phyloP scores from a whole-genome alignment of 2,113 vertebrate species.

The Ictalurus punctatus region DNA sequence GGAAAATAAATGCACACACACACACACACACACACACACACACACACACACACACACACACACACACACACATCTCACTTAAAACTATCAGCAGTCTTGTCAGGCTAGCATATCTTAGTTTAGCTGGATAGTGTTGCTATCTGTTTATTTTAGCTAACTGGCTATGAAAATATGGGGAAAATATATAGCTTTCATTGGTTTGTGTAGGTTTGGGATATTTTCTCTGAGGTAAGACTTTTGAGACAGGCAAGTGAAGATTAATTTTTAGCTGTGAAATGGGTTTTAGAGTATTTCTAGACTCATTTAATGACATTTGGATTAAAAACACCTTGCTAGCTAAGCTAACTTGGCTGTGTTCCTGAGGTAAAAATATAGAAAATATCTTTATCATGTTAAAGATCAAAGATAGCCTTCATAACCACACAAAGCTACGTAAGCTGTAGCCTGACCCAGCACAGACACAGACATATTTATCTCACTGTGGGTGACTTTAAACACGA shows the following conservation, averaged over 20 bases:
- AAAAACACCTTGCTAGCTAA: neutral
- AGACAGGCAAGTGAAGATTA: neutral
- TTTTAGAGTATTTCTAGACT: neutral
- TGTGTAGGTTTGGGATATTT: neutral
- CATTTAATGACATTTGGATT: neutral
- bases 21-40: too few species aligned
- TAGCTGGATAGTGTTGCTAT: neutral
- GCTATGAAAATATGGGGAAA: neutral
- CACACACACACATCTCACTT: neutral
- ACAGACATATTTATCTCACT: constrained; percentile 36
- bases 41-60: too few species aligned
- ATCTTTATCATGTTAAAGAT: neutral
- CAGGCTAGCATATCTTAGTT: too few species aligned
- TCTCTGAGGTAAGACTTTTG: neutral
- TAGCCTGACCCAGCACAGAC: constrained; percentile 2
- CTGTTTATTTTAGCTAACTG: neutral
- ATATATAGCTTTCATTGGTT: neutral
- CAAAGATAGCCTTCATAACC: neutral
- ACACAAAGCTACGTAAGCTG: neutral
- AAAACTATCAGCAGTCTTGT: neutral
- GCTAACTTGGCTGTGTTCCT: neutral
- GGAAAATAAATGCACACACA: neutral
- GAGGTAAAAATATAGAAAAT: constrained; percentile 1
- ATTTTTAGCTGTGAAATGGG: neutral
- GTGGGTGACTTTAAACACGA: constrained; percentile 30